phyloP scores from a whole-genome alignment of 2,797 vertebrate genomes.

The Chanos chanos region DNA sequence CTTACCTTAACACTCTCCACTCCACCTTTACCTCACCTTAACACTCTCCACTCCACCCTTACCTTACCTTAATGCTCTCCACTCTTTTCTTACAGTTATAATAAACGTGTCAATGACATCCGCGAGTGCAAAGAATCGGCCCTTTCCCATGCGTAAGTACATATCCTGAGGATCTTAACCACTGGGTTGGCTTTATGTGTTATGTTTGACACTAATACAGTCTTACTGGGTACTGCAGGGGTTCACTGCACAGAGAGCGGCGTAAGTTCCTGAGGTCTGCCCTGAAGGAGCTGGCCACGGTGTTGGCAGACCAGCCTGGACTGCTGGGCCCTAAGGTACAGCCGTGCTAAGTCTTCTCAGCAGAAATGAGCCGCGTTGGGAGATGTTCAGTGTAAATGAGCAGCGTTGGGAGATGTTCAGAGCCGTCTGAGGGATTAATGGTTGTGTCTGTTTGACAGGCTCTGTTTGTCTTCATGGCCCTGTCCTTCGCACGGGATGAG shows the following conservation, averaged over 20 bases:
- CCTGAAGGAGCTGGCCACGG: conserved; percentile 93
- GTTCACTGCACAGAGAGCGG: conserved; percentile 94
- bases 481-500: conserved; percentile 97
- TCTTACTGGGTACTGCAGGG: conserved; percentile 76
- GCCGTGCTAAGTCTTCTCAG: background rate
- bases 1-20: too few species aligned
- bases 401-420: background rate
- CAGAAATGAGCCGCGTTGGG: background rate
- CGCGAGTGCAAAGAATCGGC: conserved; percentile 96
- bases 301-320: conserved; percentile 96
- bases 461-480: conserved; percentile 97
- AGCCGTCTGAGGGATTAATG: too few species aligned
- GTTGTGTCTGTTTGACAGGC: conserved; percentile 68
- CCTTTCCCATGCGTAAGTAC: conserved; percentile 92
- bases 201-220: conserved; percentile 14
- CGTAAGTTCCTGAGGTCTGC: conserved; percentile 96
- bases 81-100: conserved; percentile 90
- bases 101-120: conserved; percentile 98
- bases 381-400: background rate
- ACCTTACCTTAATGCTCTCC: too few species aligned
- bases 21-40: too few species aligned
- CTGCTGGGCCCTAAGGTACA: conserved; percentile 93
- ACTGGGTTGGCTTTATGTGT: background rate
- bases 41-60: too few species aligned
- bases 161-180: conserved; percentile 23